Evolutionary conservation across 2,113 vertebrate genomes (phyloP).

Genomic region (Chitala chitala): DNA sequence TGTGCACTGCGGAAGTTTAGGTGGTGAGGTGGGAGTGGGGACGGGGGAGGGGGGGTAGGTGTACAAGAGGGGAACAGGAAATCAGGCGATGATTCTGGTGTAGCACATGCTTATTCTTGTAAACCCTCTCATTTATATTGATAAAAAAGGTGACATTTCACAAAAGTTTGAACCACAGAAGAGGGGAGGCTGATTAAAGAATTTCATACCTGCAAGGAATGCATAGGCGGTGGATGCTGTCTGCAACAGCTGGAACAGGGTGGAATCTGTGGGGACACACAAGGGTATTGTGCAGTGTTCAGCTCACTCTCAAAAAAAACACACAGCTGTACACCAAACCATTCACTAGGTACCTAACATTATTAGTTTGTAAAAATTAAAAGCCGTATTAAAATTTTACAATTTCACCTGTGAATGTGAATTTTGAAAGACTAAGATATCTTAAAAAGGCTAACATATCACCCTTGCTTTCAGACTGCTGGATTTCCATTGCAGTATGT

Average conservation of each 20-base stretch:
- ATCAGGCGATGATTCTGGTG: background rate
- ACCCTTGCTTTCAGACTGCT: too few relatives aligned
- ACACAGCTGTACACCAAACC: too few relatives aligned
- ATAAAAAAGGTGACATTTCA: background rate
- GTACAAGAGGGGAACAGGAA: background rate
- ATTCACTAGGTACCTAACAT: too few relatives aligned
- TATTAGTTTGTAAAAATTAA: too few relatives aligned
- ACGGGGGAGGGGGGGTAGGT: background rate
- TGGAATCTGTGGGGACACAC: background rate
- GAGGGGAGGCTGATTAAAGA: background rate
- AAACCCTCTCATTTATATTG: background rate
- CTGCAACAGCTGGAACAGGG: background rate
- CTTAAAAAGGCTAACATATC: too few relatives aligned
- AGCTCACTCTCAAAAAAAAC: too few relatives aligned
- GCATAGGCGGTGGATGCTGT: background rate
- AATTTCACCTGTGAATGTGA: too few relatives aligned
- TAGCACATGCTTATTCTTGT: background rate
- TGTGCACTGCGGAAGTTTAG: background rate
- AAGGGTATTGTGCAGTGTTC: too few relatives aligned
- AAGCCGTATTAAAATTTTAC: too few relatives aligned
- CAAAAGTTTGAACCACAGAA: background rate
- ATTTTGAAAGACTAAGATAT: too few relatives aligned
- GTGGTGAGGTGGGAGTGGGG: background rate
- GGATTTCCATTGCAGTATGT: too few relatives aligned
- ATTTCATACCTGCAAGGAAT: conserved; percentile 22